Evolutionary conservation across 2,888 invertebrate genomes (phyloP), one percentile per base, ranked within the genome.

Genomic region (Heteromurus nitidus): DNA sequence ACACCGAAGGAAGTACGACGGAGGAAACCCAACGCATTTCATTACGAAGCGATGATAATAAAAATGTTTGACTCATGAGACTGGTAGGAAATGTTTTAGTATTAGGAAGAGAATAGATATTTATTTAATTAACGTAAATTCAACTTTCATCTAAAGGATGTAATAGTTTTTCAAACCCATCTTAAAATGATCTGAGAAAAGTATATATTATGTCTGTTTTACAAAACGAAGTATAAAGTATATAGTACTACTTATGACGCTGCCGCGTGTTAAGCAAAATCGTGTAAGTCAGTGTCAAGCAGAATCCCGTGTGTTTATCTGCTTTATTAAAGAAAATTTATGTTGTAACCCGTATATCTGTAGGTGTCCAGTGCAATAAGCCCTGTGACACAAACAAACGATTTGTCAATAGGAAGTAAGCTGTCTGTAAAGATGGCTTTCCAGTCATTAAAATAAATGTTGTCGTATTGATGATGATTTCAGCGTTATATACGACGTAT

Each of bases 11-110:
- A 50, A 16, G 20, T n/a, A 18, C 20, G 5, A 50, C n/a, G 11
- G 11, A 50, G 16, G 16, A 50, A n/a, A 50, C 9, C 20, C 20
- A 11, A 30, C n/a, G 67, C 30, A 31, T 31, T 62, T 62, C 31
- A 30, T 9, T 22, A 44, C 7, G 36, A 53, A 65, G 67, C 58
- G 50, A 68, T 50, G 76, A 76, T 76, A 76, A 76, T 76, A 76
- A 76, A 30, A 20, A 16, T 69, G 60, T 68, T 47, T 58, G 76
- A 76, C 76, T 50, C 76, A 76, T 76, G 76, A 76, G 76, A 76
- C 76, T 76, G 76, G 60, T 69, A 76, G 76, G 11, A 75, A 68
- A 68, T 28, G 76, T 76, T 76, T 69, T 69, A 76, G 69, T 16
- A 30, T 36, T 26, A 60, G 9, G 31, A 47, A 64, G 16, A 18